Conservation (phyloP, 2,888 invertebrate genomes). For the Apodemia zela region DNA sequence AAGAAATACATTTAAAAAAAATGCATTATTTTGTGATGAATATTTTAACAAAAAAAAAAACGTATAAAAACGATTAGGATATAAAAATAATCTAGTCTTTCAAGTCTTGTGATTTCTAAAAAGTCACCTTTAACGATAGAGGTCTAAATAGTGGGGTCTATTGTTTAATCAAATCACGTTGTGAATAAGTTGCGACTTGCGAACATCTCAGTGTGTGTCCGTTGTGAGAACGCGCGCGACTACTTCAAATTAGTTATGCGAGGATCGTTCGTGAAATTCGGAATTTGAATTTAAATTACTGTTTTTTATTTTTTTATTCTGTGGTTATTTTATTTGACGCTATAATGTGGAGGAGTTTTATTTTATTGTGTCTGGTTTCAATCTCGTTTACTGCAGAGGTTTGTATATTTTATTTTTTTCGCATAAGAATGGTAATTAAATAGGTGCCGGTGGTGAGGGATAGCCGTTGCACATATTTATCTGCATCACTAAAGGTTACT, state of each 20-base stretch:
- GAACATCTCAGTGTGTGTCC: slow-evolving; percentile 60
- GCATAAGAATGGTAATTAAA: neutral
- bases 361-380: slow-evolving; percentile 55
- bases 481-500: too few relatives aligned
- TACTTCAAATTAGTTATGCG: slow-evolving; percentile 56
- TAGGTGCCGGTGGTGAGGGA: too few relatives aligned
- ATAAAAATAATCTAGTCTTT: slow-evolving; percentile 12
- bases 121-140: slow-evolving; percentile 26
- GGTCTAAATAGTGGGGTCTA: slow-evolving; percentile 51
- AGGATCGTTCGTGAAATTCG: slow-evolving; percentile 51
- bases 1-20: neutral
- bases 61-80: neutral
- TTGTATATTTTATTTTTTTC: slow-evolving; percentile 32
- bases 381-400: slow-evolving; percentile 65
- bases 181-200: slow-evolving; percentile 40
- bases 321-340: slow-evolving; percentile 38
- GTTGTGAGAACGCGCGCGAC: slow-evolving; percentile 56
- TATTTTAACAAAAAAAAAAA: neutral
- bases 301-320: slow-evolving; percentile 41
- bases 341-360: slow-evolving; percentile 66
- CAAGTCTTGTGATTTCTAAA: slow-evolving; percentile 17
- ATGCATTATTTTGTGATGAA: neutral
- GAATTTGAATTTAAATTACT: slow-evolving; percentile 46
- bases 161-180: slow-evolving; percentile 57
- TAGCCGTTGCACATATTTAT: too few relatives aligned